Evolutionary conservation across 2,113 vertebrate species (phyloP), one percentile per base, ranked within the genome.

Genomic region (Nymphicus hollandicus): DNA sequence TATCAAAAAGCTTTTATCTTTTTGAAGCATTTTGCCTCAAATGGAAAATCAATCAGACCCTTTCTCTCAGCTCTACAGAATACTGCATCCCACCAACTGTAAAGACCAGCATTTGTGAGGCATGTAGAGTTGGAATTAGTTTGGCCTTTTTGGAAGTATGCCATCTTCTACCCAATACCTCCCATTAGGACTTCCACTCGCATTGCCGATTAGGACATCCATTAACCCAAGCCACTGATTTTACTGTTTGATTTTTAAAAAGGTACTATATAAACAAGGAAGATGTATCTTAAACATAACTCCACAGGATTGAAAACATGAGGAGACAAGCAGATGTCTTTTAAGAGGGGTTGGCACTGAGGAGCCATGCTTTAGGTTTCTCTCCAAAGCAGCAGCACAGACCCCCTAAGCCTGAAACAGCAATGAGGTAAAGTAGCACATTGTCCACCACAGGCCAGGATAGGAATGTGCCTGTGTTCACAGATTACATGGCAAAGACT

Each of bases 51-150:
- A 82, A 27, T 8, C 3, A 3, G 16, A 50, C 12, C 20, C 44
- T n/a, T 88, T 66, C 56, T 72, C 35, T 22, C 44, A 73, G 46
- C 31, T n/a, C 31, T 86, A 69, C 6, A 52, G 20, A 80, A 69
- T 7, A 37, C 6, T 12, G 25, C 56, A 80, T n/a, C 35, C 47
- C 50, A 39, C 20, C 0, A 0, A 17, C 23, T 49, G 19, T 10
- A 24, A 82, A 77, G 27, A 49, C 5, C 27, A 56, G 37, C 19
- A 63, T 65, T 70, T 69, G 49, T 80, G 50, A 73, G 17, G 10
- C 20, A 39, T 3, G 3, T 3, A 6, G 37, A 78, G 27, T 47
- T 11, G 4, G 41, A 53, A 66, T 33, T 49, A 39, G 46, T 68
- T 6, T 39, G 69, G 20, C 17, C 27, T 86, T 88, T 81, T 76